Base-by-base conservation (phyloP, 1,140 invertebrate genomes). In the Aphaenogaster ashmeadi region DNA sequence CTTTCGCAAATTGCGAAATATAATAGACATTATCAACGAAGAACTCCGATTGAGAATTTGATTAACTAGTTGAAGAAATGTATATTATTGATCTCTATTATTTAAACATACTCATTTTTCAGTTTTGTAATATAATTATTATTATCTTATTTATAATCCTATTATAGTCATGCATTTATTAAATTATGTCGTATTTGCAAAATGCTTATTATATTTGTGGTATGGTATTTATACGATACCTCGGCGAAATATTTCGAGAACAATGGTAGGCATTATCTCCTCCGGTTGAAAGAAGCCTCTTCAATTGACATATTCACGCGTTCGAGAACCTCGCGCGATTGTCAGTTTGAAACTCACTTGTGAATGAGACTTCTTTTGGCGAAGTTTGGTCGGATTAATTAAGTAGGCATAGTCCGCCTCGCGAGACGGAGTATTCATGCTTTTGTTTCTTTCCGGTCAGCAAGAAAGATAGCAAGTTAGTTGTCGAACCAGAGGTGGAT, bases 391-490 rank as follows among this genome's bases (percentile, higher is more conserved):
- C n/a, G 9, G 18, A 72, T 18, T 72, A 83, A 83, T 83, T 72
- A 60, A 74, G 80, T 47, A 36, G 44, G 67, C 21, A 47, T 62
- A 84, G 41, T 47, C 8, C 7, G 9, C 3, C 18, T 58, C 18
- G 60, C 62, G 54, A 58, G 36, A 58, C 41, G 41, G 21, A 27
- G 41, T 21, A 60, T 80, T 89, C 83, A 86, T 88, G 75, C 87
- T 85, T 91, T 90, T 89, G 89, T 91, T 90, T 90, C 87, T 86
- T 67, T 62, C 13, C 88, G 89, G 64, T 67, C 88, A 60, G 52
- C 11, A 9, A 60, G 80, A 79, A 75, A 88, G 90, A 75, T 52
- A 60, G 44, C 21, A 52, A 36, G 27, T 69, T 41, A 8, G 36
- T 38, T 33, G 88, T 88, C 86, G 89, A 87, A 47, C 58, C 21